Percentiles rank a stretch among this genome's conserved stretches.
These are phyloP conservation scores for Epizoanthus fatuus DNA, from an alignment of 92 coral and sea anemone species.

Conservation along the genomic window DNA sequence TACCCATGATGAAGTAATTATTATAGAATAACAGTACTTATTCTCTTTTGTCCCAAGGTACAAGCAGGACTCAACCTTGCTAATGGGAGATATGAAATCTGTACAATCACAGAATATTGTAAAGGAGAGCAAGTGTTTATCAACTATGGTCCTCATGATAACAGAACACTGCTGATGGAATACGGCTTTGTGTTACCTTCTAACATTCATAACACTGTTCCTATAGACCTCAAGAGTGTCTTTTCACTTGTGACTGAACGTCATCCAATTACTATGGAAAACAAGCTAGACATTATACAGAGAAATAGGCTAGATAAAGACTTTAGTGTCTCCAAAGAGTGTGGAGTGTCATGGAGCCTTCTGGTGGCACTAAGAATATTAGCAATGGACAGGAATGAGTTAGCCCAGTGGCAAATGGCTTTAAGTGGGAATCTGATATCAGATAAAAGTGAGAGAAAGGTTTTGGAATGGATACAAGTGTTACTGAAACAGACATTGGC, in stretches of 20 bases:
- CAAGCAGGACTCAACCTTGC: constrained; percentile 72
- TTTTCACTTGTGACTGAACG: constrained; percentile 47
- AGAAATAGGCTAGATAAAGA: constrained; percentile 71
- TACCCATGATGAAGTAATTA: no score
- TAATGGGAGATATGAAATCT: constrained; percentile 73
- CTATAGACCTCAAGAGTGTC: constrained; percentile 47
- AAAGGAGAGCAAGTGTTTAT: constrained; percentile 88
- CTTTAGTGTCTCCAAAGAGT: constrained; percentile 64
- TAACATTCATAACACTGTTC: constrained; percentile 73
- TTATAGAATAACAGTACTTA: no score
- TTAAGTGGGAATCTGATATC: constrained; percentile 48
- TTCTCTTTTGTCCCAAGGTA: constrained; percentile 56
- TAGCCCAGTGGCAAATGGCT: constrained; percentile 62
- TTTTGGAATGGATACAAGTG: constrained; percentile 52
- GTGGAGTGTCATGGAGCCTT: constrained; percentile 90
- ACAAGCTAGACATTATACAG: constrained; percentile 64
- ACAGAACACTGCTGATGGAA: constrained; percentile 84
- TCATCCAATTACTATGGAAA: constrained; percentile 24
- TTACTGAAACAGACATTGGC: constrained; percentile 59
- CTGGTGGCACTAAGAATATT: constrained; percentile 72
- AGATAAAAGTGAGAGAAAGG: constrained; percentile 37
- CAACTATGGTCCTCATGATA: constrained; percentile 96
- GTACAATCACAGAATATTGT: constrained; percentile 71
- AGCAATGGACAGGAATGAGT: constrained; percentile 64
- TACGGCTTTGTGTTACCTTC: constrained; percentile 92